Evolutionary conservation across 2,888 invertebrate species (phyloP).

Genomic region (Caenorhabditis angaria): DNA sequence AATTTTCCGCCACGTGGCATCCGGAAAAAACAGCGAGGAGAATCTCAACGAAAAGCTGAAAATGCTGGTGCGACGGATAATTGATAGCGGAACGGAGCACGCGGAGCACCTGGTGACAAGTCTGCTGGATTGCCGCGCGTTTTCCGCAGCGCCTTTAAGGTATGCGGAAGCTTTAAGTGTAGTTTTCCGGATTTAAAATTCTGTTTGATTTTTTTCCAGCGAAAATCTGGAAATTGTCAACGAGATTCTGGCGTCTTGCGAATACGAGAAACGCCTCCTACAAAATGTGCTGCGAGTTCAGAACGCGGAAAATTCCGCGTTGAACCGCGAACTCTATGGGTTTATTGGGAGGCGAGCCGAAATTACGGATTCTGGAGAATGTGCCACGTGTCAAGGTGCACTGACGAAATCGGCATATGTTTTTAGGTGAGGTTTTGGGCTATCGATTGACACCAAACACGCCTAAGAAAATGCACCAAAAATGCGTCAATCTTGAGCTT

Average conservation of each 20-base stretch:
- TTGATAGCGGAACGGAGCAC: constrained; percentile 32
- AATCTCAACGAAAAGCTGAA: constrained; percentile 24
- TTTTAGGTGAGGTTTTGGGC: constrained; percentile 21
- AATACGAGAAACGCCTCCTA: constrained; percentile 30
- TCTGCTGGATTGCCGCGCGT: constrained; percentile 21
- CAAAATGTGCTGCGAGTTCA: constrained; percentile 26
- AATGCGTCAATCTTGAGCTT: too few relatives aligned
- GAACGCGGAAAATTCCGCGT: constrained; percentile 20
- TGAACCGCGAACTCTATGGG: constrained; percentile 2
- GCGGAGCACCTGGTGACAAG: constrained; percentile 25
- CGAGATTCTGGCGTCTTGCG: constrained; percentile 34
- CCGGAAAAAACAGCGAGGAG: constrained; percentile 11
- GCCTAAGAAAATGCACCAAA: too few relatives aligned
- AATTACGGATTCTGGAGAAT: constrained; percentile 18
- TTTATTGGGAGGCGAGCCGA: constrained; percentile 17
- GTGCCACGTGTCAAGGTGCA: constrained; percentile 25
- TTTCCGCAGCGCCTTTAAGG: constrained; percentile 18
- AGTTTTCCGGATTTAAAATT: background rate
- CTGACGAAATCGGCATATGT: constrained; percentile 43
- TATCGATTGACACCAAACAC: background rate
- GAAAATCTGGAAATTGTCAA: constrained; percentile 25
- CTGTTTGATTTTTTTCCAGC: constrained; percentile 19
- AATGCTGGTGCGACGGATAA: constrained; percentile 25
- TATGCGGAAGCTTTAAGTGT: constrained; percentile 1
- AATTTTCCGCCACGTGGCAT: constrained; percentile 33